A percentile compares a stretch with the other conserved stretches of the same genome.
Conservation (phyloP, 2,888 invertebrate species). For the Bimastos eiseni region DNA sequence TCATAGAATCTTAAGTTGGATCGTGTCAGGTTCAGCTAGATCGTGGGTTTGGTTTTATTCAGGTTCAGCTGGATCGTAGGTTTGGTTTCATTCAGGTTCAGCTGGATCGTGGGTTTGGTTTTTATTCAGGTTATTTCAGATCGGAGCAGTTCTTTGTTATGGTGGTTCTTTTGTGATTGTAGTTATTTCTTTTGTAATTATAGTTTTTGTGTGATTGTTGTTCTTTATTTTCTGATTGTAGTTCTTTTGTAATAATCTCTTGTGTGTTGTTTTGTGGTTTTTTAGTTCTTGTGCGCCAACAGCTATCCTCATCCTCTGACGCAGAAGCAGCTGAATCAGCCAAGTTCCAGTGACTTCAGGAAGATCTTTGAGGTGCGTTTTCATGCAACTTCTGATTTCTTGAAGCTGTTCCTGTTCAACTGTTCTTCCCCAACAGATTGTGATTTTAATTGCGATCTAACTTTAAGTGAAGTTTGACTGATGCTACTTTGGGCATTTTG, state of each 20-base stretch:
- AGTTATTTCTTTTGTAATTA: not conserved
- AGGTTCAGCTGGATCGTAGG: too few relatives aligned
- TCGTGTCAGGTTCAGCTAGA: too few relatives aligned
- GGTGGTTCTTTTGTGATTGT: not conserved
- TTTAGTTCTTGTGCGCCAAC: not conserved
- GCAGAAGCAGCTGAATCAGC: not conserved
- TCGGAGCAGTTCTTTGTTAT: not conserved
- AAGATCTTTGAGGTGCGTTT: constrained; percentile 25
- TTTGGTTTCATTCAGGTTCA: too few relatives aligned
- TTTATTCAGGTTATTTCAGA: too few relatives aligned
- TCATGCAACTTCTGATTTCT: not conserved
- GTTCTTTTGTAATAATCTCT: not conserved
- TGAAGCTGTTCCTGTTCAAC: not conserved
- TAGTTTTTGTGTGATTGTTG: too few relatives aligned
- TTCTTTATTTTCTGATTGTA: not conserved
- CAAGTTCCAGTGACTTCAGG: constrained; percentile 21
- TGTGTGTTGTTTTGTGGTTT: not conserved
- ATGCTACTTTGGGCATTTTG: too few relatives aligned
- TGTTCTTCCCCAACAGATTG: too few relatives aligned
- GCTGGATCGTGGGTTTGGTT: too few relatives aligned
- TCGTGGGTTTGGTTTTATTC: too few relatives aligned
- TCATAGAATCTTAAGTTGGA: too few relatives aligned
- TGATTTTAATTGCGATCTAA: too few relatives aligned
- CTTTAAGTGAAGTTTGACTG: too few relatives aligned
- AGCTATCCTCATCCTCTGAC: constrained; percentile 2